Evolutionary conservation across 2,113 vertebrate species (phyloP).

Genomic region (Symphodus melops): DNA sequence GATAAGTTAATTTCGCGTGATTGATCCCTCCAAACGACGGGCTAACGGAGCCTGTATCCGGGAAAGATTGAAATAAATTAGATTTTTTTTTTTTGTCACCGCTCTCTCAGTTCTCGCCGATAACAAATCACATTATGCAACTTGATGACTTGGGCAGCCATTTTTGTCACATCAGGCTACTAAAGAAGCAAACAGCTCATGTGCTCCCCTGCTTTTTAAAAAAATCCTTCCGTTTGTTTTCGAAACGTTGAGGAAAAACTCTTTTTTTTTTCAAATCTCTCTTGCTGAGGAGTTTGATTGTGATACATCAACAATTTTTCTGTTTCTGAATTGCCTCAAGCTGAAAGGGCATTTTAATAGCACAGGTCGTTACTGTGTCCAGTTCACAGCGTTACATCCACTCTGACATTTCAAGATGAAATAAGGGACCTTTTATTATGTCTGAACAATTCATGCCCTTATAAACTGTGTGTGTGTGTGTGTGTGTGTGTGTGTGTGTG

Average conservation of each 20-base stretch:
- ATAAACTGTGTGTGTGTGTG: conserved; percentile 27
- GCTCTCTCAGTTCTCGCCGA: not conserved
- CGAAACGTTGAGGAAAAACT: not conserved
- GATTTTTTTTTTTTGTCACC: too few species aligned
- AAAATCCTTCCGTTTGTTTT: not conserved
- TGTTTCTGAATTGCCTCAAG: not conserved
- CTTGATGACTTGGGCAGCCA: not conserved
- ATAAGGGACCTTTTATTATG: conserved; percentile 10
- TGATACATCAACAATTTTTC: not conserved
- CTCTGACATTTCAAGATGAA: conserved; percentile 51
- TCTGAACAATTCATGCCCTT: conserved; percentile 33
- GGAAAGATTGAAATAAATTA: too few species aligned
- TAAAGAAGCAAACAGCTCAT: not conserved
- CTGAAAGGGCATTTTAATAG: not conserved
- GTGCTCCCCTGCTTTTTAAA: not conserved
- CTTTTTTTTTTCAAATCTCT: not conserved
- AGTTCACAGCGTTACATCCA: not conserved
- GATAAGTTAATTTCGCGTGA: not conserved
- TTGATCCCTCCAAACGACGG: not conserved
- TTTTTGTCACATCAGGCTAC: not conserved
- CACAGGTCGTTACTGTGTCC: conserved; percentile 1
- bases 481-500: conserved; percentile 5
- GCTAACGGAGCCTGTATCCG: not conserved
- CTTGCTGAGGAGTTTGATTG: not conserved
- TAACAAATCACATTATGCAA: not conserved